Evolutionary conservation across 2,113 vertebrate species (phyloP).

Genomic region (Antigone vipio): DNA sequence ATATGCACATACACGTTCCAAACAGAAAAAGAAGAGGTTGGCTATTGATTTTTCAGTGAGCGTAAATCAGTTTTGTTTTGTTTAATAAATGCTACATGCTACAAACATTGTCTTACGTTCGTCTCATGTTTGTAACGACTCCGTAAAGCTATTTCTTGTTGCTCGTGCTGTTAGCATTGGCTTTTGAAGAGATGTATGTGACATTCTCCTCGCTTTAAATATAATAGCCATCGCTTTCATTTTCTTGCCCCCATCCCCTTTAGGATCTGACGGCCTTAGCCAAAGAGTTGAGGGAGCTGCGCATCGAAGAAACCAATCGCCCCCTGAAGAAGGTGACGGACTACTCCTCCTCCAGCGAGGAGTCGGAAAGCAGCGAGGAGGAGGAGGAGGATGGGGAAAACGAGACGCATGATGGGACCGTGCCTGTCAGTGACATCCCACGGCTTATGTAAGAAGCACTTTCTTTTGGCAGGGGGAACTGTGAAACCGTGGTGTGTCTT

Average conservation of each 20-base stretch:
- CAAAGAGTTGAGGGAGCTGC: constrained; percentile 93
- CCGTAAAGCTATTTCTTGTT: constrained; percentile 70
- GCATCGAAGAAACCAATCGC: constrained; percentile 91
- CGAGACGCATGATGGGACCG: constrained; percentile 88
- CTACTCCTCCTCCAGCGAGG: constrained; percentile 97
- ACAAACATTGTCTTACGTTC: constrained; percentile 74
- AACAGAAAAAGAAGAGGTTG: constrained; percentile 63
- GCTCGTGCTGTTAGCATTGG: constrained; percentile 72
- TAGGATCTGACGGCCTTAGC: constrained; percentile 97
- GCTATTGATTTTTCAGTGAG: constrained; percentile 69
- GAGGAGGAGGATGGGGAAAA: constrained; percentile 93
- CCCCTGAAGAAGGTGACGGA: constrained; percentile 97
- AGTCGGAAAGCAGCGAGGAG: constrained; percentile 91
- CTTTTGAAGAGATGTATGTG: constrained; percentile 60
- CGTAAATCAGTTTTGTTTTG: constrained; percentile 72
- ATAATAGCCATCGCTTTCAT: neutral
- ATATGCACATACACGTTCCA: constrained; percentile 63
- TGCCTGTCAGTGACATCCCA: constrained; percentile 97
- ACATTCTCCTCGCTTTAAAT: neutral
- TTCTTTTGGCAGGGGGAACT: neutral
- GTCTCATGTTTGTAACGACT: constrained; percentile 75
- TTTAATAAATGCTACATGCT: constrained; percentile 73
- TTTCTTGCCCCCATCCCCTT: constrained; percentile 33
- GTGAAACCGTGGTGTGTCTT: accelerated
- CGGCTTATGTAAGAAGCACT: constrained; percentile 89